Conservation (phyloP, 2,113 vertebrate genomes). For the Perognathus longimembris region DNA sequence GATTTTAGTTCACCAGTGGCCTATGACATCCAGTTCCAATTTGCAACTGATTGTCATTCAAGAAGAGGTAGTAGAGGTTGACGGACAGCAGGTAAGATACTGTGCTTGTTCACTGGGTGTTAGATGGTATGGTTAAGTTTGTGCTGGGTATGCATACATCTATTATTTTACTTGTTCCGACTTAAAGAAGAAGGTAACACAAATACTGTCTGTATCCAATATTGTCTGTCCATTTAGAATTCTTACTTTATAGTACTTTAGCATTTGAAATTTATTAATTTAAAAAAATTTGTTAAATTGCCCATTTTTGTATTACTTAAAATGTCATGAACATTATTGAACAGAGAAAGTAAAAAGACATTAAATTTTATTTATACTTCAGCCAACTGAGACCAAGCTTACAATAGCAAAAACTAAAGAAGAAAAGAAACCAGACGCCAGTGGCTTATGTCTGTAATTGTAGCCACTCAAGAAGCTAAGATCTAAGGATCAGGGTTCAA, state of each 20-base stretch:
- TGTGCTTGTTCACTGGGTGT: constrained; percentile 11
- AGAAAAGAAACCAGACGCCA: too few species aligned
- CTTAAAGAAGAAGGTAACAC: neutral
- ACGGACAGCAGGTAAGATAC: constrained; percentile 91
- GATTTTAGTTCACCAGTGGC: constrained; percentile 93
- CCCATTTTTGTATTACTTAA: constrained; percentile 23
- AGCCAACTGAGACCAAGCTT: too few species aligned
- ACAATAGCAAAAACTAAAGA: too few species aligned
- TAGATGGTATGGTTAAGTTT: constrained; percentile 20
- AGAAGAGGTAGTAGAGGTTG: constrained; percentile 94
- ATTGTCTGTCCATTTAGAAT: neutral
- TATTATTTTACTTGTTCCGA: constrained; percentile 47
- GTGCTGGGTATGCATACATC: neutral
- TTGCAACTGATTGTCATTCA: constrained; percentile 92
- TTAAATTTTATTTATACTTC: neutral
- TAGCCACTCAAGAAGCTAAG: too few species aligned
- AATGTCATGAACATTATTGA: neutral
- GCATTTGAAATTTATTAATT: neutral
- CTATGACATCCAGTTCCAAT: constrained; percentile 89
- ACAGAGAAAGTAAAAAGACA: neutral
- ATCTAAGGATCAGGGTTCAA: too few species aligned
- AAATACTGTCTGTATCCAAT: too few species aligned
- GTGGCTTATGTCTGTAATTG: too few species aligned
- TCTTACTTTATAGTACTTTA: constrained; percentile 39
- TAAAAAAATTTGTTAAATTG: neutral